A percentile compares a stretch with the other conserved stretches of the same genome.
phyloP scores from a whole-genome alignment of 1,140 invertebrate genomes.

The Cotesia typhae region DNA sequence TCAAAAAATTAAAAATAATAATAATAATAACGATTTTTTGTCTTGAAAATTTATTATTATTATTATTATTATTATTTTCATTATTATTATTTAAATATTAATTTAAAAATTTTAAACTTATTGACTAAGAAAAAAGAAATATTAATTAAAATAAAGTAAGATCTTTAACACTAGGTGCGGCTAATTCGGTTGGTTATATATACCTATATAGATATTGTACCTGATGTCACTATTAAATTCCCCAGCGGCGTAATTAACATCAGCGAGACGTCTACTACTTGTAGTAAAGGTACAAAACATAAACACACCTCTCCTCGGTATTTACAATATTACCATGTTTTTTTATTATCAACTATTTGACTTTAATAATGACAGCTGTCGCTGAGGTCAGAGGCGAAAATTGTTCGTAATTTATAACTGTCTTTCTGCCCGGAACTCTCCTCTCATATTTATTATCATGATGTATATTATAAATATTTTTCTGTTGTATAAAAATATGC shows the following conservation, averaged over 20 bases:
- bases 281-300: neutral
- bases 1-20: neutral
- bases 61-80: too few relatives aligned
- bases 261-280: neutral
- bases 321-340: slow-evolving; percentile 18
- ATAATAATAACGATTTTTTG: neutral
- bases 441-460: too few relatives aligned
- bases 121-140: too few relatives aligned
- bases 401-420: neutral
- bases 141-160: too few relatives aligned
- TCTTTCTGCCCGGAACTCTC: too few relatives aligned
- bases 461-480: too few relatives aligned
- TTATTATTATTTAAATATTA: too few relatives aligned
- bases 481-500: too few relatives aligned
- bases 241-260: slow-evolving; percentile 8
- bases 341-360: slow-evolving; percentile 16
- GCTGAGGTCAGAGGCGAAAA: slow-evolving; percentile 3
- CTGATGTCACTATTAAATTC: slow-evolving; percentile 9
- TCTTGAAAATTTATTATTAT: too few relatives aligned
- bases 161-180: slow-evolving; percentile 4
- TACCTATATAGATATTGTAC: neutral
- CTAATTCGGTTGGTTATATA: slow-evolving; percentile 5
- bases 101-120: too few relatives aligned
- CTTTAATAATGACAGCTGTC: slow-evolving; percentile 24
- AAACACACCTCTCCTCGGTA: neutral